Base-by-base conservation (phyloP, 2,888 invertebrate genomes). In the Melinaea marsaeus region DNA sequence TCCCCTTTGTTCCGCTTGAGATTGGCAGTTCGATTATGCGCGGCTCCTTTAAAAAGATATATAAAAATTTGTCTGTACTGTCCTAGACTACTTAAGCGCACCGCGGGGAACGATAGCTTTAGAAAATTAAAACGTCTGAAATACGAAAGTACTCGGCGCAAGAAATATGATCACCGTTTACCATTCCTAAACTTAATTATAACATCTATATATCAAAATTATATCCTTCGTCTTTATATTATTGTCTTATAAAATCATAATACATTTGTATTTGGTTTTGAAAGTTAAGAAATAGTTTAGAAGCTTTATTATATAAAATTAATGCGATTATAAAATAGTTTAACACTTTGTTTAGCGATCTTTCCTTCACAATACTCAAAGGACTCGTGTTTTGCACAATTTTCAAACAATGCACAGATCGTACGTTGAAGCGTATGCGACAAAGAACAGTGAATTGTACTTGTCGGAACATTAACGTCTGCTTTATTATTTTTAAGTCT, bases 11-110 rank as follows among this genome's bases (percentile, higher is more conserved):
- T 82, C 68, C 69, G 69, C 75, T 74, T 78, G 71, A 82, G 89
- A 89, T 89, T 89, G 90, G 87, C 90, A 89, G 85, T 86, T 90
- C 88, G 88, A 89, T 90, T 89, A 89, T 88, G 84, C 83, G 73
- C 72, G 71, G 76, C 81, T 81, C 79, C 75, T 77, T 78, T 78
- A 87, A 88, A 89, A 88, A 80, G 83, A 80, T 78, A 79, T 78
- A 84, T 84, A 88, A 88, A 86, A 89, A 87, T 86, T 86, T 81
- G 85, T 81, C 82, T 84, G 77, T 81, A 83, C 85, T 81, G 83
- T 85, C 81, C 79, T 82, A 86, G 89, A 88, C 88, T 87, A 72
- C 77, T 84, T 84, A 86, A 88, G 85, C 82, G 79, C 83, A 75
- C 86, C 84, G 76, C 78, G 74, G 86, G 87, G 86, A 86, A 76